Percentiles rank a stretch among this genome's conserved stretches.
Evolutionary conservation across 2,888 invertebrate genomes (phyloP).

Genomic region (Mimumesa dahlbomi): DNA sequence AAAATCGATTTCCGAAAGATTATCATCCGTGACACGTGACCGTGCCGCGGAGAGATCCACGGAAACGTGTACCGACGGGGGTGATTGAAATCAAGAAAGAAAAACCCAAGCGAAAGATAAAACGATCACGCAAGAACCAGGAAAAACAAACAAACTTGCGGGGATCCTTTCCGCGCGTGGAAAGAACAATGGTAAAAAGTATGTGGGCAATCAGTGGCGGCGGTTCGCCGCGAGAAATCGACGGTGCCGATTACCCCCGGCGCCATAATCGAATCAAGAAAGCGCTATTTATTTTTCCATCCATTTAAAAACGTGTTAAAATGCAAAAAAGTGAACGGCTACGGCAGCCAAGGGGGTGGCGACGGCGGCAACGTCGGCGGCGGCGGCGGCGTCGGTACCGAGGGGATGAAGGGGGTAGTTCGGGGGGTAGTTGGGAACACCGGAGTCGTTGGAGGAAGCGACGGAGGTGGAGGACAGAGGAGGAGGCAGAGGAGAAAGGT

Average conservation of each 20-base stretch:
- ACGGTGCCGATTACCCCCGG: constrained; percentile 59
- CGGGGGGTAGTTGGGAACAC: constrained; percentile 47
- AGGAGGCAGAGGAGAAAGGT: constrained; percentile 39
- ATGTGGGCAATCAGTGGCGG: constrained; percentile 40
- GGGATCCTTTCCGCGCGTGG: too few species aligned
- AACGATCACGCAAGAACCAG: not conserved
- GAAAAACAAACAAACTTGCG: constrained; percentile 6
- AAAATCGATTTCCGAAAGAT: not conserved
- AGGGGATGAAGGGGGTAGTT: constrained; percentile 54
- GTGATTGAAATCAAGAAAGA: too few species aligned
- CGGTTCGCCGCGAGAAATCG: constrained; percentile 36
- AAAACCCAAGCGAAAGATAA: constrained; percentile 5
- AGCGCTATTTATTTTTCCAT: constrained; percentile 68
- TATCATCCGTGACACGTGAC: too few species aligned
- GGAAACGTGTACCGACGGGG: too few species aligned
- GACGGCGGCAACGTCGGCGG: too few species aligned
- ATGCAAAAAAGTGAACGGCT: constrained; percentile 62
- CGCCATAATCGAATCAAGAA: constrained; percentile 67
- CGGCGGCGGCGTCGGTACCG: too few species aligned
- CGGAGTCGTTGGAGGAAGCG: constrained; percentile 49
- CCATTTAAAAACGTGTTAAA: constrained; percentile 70
- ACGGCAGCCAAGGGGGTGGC: too few species aligned
- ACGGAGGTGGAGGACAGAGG: constrained; percentile 24
- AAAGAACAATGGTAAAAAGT: constrained; percentile 10
- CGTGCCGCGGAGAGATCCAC: too few species aligned